Base-by-base conservation (phyloP, 2,113 vertebrate species). In the Paradoxurus hermaphroditus region DNA sequence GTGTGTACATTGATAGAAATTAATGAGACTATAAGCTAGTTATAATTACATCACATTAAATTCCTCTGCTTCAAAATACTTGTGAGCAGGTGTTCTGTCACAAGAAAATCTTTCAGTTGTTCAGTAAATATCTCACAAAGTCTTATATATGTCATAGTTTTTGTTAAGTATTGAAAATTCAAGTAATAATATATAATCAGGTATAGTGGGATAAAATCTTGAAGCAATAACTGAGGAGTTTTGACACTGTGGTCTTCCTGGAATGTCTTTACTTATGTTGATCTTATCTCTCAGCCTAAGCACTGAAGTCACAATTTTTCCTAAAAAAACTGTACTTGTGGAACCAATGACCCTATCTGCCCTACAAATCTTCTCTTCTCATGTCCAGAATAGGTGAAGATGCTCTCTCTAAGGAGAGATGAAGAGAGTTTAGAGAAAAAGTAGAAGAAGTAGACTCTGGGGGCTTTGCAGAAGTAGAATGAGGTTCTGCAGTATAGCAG, bases 1-100 rank as follows among this genome's bases (percentile, higher is more conserved):
- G 23, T 82, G 3, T 65, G 12, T 75, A 44, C 46, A 86, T 14
- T 93, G 72, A 78, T 49, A 67, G 36, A 73, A 93, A 87, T 79
- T 67, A 78, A 65, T 85, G 81, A 92, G 29, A 84, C 36, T 67
- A 34, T 56, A 82, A 86, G 49, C 36, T 44, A 77, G 53, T 85
- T 96, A 92, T 78, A 94, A 62, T 78, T 72, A 53, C 36, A 46
- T 90, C 70, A 39, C 31, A 51, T 65, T 96, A 70, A 67, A 77
- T 41, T 70, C 21, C 49, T 78, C 15, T 75, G 19, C 14, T 91
- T 81, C 41, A 90, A 92, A 93, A 81, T 59, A 39, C 34, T 88
- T 88, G 29, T 72, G 23, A 91, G 82, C 14, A 63, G 36, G 44
- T 93, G 13, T 85, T 51, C 72, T 39, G 36, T 53, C 90, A 86